Percentiles rank a stretch among this genome's conserved stretches.
These are phyloP conservation scores for Lophura swinhoii DNA, from an alignment of 2,797 vertebrate species.

Conservation along the genomic window DNA sequence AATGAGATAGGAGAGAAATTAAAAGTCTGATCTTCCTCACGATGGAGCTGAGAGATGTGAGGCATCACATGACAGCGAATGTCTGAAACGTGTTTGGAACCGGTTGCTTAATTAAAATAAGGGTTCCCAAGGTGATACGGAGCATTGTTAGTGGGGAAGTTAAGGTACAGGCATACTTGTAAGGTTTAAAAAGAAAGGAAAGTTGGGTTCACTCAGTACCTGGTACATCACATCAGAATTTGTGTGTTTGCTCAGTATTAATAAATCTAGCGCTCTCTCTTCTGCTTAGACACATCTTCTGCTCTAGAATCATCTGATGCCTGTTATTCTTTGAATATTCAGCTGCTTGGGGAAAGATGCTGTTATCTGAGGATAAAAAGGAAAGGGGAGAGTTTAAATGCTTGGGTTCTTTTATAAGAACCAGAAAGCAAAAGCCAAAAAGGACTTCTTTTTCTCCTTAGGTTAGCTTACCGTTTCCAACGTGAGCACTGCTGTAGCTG, in stretches of 20 bases:
- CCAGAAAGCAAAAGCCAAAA: constrained; percentile 51
- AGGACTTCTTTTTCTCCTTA: constrained; percentile 48
- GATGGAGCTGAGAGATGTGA: not conserved
- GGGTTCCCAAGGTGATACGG: not conserved
- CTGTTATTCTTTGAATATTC: constrained; percentile 61
- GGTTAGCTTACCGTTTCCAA: constrained; percentile 60
- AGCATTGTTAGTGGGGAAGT: not conserved
- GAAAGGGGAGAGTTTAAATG: constrained; percentile 71
- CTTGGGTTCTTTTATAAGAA: constrained; percentile 67
- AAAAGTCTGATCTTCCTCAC: not conserved
- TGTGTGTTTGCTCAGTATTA: not conserved
- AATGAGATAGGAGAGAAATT: not conserved
- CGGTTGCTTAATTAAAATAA: not conserved
- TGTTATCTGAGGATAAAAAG: constrained; percentile 50
- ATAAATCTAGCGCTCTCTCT: not conserved
- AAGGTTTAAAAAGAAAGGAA: not conserved
- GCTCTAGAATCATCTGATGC: constrained; percentile 49
- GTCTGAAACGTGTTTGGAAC: not conserved
- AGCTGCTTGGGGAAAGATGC: constrained; percentile 5
- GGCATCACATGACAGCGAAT: not conserved
- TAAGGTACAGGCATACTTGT: not conserved
- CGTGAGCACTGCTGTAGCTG: not conserved
- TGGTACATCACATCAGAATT: not conserved
- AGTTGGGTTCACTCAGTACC: not conserved
- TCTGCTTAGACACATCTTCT: not conserved